Conservation (phyloP, 1,140 invertebrate species). For the Arion vulgaris region DNA sequence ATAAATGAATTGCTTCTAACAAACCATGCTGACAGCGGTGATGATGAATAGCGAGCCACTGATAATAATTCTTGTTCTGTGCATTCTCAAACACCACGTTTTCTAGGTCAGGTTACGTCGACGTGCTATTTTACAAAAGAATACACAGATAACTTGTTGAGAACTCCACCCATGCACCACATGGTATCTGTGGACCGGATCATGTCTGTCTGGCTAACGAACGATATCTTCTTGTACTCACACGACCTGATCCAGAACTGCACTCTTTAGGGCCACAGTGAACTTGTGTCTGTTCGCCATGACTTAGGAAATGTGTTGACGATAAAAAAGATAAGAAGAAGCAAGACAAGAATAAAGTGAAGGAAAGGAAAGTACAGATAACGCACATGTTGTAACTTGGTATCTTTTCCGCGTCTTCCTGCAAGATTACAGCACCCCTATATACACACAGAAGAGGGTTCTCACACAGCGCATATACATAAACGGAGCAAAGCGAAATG, state of each 20-base stretch:
- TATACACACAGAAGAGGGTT: not conserved
- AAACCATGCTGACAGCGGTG: too few species aligned
- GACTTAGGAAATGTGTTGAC: not conserved
- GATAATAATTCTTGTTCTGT: too few species aligned
- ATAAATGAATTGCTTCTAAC: too few species aligned
- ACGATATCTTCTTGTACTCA: not conserved
- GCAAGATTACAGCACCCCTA: not conserved
- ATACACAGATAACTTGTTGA: not conserved
- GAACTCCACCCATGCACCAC: not conserved
- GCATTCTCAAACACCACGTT: not conserved
- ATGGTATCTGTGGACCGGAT: not conserved
- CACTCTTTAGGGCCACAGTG: not conserved
- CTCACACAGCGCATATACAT: not conserved
- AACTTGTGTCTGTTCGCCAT: not conserved
- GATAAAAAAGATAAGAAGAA: not conserved
- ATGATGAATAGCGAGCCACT: too few species aligned
- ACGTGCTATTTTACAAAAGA: too few species aligned
- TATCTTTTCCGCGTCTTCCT: not conserved
- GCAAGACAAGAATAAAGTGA: not conserved
- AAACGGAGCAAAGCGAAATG: not conserved
- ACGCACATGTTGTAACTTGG: not conserved
- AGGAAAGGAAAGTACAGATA: not conserved
- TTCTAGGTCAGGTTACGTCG: not conserved
- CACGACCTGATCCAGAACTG: constrained; percentile 2
- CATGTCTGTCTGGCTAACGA: not conserved